phyloP scores from a whole-genome alignment of 2,888 invertebrate species.

The Polyommatus iphigenia region DNA sequence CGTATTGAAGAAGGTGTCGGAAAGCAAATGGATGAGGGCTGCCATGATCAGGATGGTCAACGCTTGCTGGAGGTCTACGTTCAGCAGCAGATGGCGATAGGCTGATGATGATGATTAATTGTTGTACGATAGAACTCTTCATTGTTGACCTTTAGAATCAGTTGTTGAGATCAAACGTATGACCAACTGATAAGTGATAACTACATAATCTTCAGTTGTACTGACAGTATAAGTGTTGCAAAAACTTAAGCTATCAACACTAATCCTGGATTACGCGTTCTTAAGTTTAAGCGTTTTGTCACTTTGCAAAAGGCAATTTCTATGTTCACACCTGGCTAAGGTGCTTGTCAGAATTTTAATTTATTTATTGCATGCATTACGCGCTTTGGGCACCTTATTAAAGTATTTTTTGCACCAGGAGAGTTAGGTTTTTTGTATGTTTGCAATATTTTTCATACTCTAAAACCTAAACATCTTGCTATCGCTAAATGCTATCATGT shows the following conservation, averaged over 20 bases:
- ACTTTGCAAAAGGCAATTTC: neutral
- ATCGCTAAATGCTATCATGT: neutral
- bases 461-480: neutral
- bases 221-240: neutral
- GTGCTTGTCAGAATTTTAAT: neutral
- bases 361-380: neutral
- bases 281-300: neutral
- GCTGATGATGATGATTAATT: too few relatives aligned
- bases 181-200: neutral
- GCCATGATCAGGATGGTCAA: too few relatives aligned
- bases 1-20: too few relatives aligned
- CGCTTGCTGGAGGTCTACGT: too few relatives aligned
- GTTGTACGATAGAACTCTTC: too few relatives aligned
- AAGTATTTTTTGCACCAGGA: neutral
- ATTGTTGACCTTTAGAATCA: neutral
- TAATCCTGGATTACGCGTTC: neutral
- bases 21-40: too few relatives aligned
- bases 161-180: neutral
- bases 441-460: neutral
- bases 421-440: too few relatives aligned
- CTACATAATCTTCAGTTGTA: neutral
- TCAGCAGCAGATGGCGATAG: too few relatives aligned
- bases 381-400: neutral
- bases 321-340: conserved; percentile 7
- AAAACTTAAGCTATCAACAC: too few relatives aligned